Evolutionary conservation across 2,797 vertebrate species (phyloP).

Genomic region (Danio aesculapii): DNA sequence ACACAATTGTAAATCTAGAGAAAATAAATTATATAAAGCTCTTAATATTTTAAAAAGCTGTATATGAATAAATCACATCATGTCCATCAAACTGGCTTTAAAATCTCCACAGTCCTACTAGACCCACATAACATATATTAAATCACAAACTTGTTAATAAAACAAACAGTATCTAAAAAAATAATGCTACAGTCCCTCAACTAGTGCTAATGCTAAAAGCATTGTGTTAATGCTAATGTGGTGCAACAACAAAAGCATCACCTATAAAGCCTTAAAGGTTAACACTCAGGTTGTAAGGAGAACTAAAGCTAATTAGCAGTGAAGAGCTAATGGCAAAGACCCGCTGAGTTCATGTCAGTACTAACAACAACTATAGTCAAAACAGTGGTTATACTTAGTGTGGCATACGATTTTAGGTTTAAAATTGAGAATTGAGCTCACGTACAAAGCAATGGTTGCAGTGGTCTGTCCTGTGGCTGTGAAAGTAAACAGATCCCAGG

Average conservation of each 20-base stretch:
- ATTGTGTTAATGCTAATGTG: neutral
- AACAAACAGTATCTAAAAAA: neutral
- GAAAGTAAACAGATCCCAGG: constrained; percentile 42
- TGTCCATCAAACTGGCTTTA: too few relatives aligned
- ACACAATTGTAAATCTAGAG: too few relatives aligned
- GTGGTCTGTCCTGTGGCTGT: neutral
- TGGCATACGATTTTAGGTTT: neutral
- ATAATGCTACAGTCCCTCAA: neutral
- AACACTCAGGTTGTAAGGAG: neutral
- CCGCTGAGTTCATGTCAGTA: neutral
- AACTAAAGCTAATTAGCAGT: constrained; percentile 10
- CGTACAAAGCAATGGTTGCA: constrained; percentile 11
- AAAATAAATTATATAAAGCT: too few relatives aligned
- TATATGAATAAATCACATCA: too few relatives aligned
- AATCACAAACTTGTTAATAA: neutral
- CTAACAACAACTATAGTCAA: constrained; percentile 6
- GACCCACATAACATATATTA: neutral
- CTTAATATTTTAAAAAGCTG: too few relatives aligned
- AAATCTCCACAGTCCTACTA: neutral
- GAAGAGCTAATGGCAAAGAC: neutral
- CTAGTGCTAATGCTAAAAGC: neutral
- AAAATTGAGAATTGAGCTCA: neutral
- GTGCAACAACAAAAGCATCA: neutral
- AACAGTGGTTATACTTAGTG: neutral
- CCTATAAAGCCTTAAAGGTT: constrained; percentile 12